Evolutionary conservation across 2,113 vertebrate genomes (phyloP).

Genomic region (Hippocampus abdominalis): DNA sequence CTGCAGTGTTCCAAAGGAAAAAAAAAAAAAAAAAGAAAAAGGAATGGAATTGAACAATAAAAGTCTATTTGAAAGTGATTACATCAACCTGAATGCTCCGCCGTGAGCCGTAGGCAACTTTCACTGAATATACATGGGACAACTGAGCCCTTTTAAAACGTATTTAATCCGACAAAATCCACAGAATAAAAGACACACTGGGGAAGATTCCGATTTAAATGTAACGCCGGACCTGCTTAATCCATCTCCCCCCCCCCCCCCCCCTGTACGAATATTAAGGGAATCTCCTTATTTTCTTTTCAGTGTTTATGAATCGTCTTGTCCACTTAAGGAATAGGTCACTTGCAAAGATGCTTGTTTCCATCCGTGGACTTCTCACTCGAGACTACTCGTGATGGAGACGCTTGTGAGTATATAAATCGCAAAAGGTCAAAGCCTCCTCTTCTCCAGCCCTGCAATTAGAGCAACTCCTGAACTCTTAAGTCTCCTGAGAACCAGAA

Average conservation of each 20-base stretch:
- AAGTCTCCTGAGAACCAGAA: slow-evolving; percentile 27
- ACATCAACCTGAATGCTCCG: slow-evolving; percentile 20
- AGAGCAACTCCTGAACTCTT: slow-evolving; percentile 29
- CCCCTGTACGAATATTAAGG: slow-evolving; percentile 28
- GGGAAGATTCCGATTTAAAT: slow-evolving; percentile 37
- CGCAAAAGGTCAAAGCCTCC: slow-evolving; percentile 43
- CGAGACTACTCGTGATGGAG: slow-evolving; percentile 15
- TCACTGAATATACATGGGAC: slow-evolving; percentile 8
- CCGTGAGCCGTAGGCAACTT: slow-evolving; percentile 22
- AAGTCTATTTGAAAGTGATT: slow-evolving; percentile 10
- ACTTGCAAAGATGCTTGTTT: background rate
- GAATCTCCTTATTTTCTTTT: slow-evolving; percentile 31
- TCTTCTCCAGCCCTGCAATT: slow-evolving; percentile 31
- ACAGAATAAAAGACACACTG: slow-evolving; percentile 16
- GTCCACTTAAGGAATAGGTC: slow-evolving; percentile 8
- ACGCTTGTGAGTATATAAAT: slow-evolving; percentile 48
- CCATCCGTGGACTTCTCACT: slow-evolving; percentile 6
- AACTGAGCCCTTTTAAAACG: background rate
- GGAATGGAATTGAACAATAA: background rate
- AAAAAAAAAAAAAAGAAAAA: background rate
- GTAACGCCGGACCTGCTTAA: slow-evolving; percentile 36
- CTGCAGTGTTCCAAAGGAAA: background rate
- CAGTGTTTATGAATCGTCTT: slow-evolving; percentile 3
- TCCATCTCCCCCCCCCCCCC: slow-evolving; percentile 22
- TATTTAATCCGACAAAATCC: slow-evolving; percentile 1